Evolutionary conservation across 2,113 vertebrate species (phyloP), one percentile per base, ranked within the genome.

Genomic region (Stictonetta naevosa): DNA sequence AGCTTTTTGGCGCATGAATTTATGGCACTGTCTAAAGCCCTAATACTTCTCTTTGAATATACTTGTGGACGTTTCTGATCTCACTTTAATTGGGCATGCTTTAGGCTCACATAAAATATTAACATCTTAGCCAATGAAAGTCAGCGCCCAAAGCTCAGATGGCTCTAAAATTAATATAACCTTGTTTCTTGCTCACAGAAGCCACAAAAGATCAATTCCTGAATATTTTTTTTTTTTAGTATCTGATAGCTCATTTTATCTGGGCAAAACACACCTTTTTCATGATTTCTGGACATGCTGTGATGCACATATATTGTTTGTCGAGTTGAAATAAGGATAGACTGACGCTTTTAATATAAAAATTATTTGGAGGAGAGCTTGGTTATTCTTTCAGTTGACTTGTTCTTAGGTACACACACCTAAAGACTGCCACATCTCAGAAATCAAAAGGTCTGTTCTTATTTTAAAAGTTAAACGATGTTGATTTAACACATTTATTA

Each of bases 101-200:
- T 97, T 97, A 97, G 96, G 97, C 97, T 96, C 95, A 87, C 91
- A 97, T 97, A 95, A 97, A 97, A 97, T 97, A 97, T 97, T 97
- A 97, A 97, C 88, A 93, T 91, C 95, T 86, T 23, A 89, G 94
- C 96, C 97, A 97, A 95, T 89, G 95, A 96, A 96, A 97, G 94
- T 66, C 93, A 93, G 88, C 2, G 88, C 97, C 97, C 95, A 96
- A 93, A 97, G 96, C 95, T 97, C 95, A 90, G 82, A 94, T 44
- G 79, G 67, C 91, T 95, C 95, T 96, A 91, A 96, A 95, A 96
- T 97, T 96, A 96, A 96, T 97, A 95, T 71, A 95, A 96, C 91
- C 90, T 93, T 96, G 95, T 96, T 97, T 95, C 68, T 95, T 76
- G 91, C 86, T 93, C 93, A 86, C 84, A 91, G 78, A 97, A 95